Evolutionary conservation across 2,113 vertebrate species (phyloP), one percentile per base, ranked within the genome.

Genomic region (Crotalus tigris): DNA sequence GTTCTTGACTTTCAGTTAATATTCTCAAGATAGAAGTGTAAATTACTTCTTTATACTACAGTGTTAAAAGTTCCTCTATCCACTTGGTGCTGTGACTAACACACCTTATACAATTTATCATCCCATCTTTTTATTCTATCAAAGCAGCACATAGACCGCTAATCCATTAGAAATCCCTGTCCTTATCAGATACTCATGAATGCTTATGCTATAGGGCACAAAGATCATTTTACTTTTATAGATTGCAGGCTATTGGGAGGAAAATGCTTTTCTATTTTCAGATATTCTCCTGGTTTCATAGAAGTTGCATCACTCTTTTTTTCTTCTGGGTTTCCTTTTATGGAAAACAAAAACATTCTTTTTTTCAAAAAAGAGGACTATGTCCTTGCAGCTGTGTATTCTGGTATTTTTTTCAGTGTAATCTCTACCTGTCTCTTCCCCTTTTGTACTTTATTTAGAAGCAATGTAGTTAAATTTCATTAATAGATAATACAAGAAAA

Each of bases 151-250:
- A 96, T 95, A 97, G 94, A 94, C 96, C 92, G 94, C 95, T 96
- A 97, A 97, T 97, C 96, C 96, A 97, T 96, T 94, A 96, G 95
- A 97, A 97, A 96, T 96, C 96, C 96, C 87, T 94, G 96, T 95
- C 92, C 94, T 96, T 97, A 96, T 97, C 96, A 96, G 95, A 95
- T 91, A 90, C 95, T 96, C 92, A 92, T 75, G 95, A 97, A 96
- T 95, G 93, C 93, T 95, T 95, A 94, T 91, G 94, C 94, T 94
- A 44, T 95, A 87, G 92, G 92, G 91, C 87, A 90, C 95, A 95
- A 96, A 93, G 95, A 97, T 95, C 94, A 93, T 94, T 92, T 96
- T 96, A 95, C 93, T 92, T 95, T 96, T 94, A 93, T 95, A 95
- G 96, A 97, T 95, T 96, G 91, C 93, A 94, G 93, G 95, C 96